A percentile compares a stretch with the other conserved stretches of the same genome.
These are phyloP conservation scores for Julus scanicus DNA, from an alignment of 2,888 invertebrate genomes.

Conservation along the genomic window DNA sequence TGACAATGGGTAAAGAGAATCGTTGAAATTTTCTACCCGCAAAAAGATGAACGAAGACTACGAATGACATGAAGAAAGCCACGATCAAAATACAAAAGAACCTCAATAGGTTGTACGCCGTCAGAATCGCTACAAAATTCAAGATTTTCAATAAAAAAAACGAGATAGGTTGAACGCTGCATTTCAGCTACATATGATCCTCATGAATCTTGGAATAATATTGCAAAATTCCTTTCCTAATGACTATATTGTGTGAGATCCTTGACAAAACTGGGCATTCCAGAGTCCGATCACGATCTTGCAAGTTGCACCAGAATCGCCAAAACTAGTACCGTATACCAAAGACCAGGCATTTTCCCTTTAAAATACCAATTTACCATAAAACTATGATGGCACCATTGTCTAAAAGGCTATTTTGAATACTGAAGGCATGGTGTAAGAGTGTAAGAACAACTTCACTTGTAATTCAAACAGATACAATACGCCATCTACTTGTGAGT, in stretches of 20 bases:
- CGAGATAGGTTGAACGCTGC: neutral
- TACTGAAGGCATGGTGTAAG: neutral
- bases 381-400: neutral
- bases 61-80: slow-evolving; percentile 23
- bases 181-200: neutral
- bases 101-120: neutral
- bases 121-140: slow-evolving; percentile 1
- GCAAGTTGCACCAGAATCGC: neutral
- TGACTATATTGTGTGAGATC: slow-evolving; percentile 15
- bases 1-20: slow-evolving; percentile 39
- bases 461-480: neutral
- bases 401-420: neutral
- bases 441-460: neutral
- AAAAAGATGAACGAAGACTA: slow-evolving; percentile 26
- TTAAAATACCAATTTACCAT: neutral
- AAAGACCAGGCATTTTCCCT: neutral
- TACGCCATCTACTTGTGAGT: neutral
- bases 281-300: neutral
- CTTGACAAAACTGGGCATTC: neutral
- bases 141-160: neutral
- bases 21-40: slow-evolving; percentile 17
- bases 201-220: slow-evolving; percentile 5
- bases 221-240: slow-evolving; percentile 12
- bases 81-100: slow-evolving; percentile 18
- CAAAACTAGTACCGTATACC: neutral